Conservation (phyloP, 2,888 invertebrate genomes). For the Megaustenia siamemsis region DNA sequence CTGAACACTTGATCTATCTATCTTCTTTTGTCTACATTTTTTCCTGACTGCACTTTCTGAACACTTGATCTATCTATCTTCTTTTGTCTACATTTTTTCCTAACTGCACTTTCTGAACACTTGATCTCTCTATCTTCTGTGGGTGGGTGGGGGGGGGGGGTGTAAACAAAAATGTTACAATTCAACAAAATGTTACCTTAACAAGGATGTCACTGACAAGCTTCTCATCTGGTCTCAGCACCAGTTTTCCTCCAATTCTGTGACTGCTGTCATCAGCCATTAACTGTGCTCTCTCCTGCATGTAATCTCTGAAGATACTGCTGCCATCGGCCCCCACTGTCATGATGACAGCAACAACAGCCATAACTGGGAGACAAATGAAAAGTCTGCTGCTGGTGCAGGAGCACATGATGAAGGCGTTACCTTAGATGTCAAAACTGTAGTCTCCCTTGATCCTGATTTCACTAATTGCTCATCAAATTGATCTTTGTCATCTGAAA, state of each 20-base stretch:
- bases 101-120: no score
- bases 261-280: slow-evolving; percentile 41
- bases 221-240: slow-evolving; percentile 43
- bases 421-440: no score
- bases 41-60: no score
- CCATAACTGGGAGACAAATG: not conserved
- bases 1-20: no score
- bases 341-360: not conserved
- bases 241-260: slow-evolving; percentile 44
- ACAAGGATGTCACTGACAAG: slow-evolving; percentile 61
- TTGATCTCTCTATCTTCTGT: no score
- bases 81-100: no score
- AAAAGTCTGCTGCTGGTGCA: not conserved
- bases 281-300: slow-evolving; percentile 24
- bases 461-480: no score
- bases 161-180: no score
- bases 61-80: no score
- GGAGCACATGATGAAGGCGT: not conserved
- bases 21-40: no score
- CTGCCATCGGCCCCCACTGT: not conserved
- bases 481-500: no score
- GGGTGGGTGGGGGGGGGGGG: no score
- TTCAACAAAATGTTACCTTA: slow-evolving; percentile 12
- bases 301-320: slow-evolving; percentile 29
- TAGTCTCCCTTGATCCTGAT: not conserved